phyloP scores from a whole-genome alignment of 2,888 invertebrate genomes.

The Charanyca ferruginea region DNA sequence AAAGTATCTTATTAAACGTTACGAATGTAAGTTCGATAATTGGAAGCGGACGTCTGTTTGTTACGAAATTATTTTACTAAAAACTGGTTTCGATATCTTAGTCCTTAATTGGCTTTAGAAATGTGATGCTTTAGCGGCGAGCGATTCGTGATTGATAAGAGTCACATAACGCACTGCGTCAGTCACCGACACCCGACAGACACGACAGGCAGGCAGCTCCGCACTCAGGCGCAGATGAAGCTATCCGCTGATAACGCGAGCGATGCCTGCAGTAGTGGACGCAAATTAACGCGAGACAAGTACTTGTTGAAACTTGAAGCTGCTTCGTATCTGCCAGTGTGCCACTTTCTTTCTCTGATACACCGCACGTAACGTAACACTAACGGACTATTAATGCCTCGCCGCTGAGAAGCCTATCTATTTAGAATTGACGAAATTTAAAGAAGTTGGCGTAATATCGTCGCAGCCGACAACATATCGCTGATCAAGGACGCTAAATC shows the following conservation, averaged over 20 bases:
- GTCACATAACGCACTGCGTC: slow-evolving; percentile 37
- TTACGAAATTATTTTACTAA: slow-evolving; percentile 70
- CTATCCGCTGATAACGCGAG: slow-evolving; percentile 43
- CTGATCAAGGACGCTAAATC: slow-evolving; percentile 57
- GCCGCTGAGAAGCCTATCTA: slow-evolving; percentile 31
- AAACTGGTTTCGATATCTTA: slow-evolving; percentile 68
- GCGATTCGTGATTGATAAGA: slow-evolving; percentile 66
- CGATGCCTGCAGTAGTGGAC: slow-evolving; percentile 40
- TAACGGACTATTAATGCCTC: slow-evolving; percentile 10
- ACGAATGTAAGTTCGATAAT: slow-evolving; percentile 71
- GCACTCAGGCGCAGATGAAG: slow-evolving; percentile 44
- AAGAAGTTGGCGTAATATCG: slow-evolving; percentile 53
- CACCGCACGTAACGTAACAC: slow-evolving; percentile 32
- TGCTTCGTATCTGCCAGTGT: slow-evolving; percentile 35
- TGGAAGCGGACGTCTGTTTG: slow-evolving; percentile 64
- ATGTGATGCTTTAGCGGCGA: slow-evolving; percentile 63
- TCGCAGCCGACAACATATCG: slow-evolving; percentile 34
- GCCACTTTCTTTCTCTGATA: slow-evolving; percentile 42
- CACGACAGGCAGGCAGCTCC: slow-evolving; percentile 7
- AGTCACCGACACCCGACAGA: slow-evolving; percentile 2
- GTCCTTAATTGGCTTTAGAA: slow-evolving; percentile 76
- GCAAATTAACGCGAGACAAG: slow-evolving; percentile 57
- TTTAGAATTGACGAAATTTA: slow-evolving; percentile 51
- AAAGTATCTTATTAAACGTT: slow-evolving; percentile 68
- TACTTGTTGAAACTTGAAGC: slow-evolving; percentile 22